Evolutionary conservation across 2,888 invertebrate species (phyloP).

Genomic region (Euclidia mi): DNA sequence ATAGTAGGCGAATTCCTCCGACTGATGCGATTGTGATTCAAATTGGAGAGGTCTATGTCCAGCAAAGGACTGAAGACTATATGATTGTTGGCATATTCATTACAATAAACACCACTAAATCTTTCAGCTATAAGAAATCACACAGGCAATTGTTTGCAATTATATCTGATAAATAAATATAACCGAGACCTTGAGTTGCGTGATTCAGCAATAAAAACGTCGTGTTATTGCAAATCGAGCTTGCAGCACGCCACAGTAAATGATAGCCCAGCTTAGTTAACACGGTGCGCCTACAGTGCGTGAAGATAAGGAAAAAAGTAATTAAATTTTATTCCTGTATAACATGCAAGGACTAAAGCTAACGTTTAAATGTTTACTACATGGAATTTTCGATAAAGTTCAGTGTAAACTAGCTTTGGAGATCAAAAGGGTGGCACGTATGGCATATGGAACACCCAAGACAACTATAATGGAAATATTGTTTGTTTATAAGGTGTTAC

Average conservation of each 20-base stretch:
- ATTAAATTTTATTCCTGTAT: conserved; percentile 34
- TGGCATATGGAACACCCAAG: conserved; percentile 45
- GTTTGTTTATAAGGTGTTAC: conserved; percentile 32
- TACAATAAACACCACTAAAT: too few species aligned
- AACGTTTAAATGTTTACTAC: conserved; percentile 27
- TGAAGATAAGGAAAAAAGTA: conserved; percentile 38
- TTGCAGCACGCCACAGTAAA: conserved; percentile 1
- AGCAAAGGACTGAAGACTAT: too few species aligned
- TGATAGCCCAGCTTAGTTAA: conserved; percentile 34
- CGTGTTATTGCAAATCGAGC: too few species aligned
- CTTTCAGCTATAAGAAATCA: too few species aligned
- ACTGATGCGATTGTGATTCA: too few species aligned
- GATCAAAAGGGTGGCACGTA: conserved; percentile 45
- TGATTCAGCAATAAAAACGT: too few species aligned
- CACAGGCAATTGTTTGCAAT: too few species aligned
- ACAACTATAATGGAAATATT: conserved; percentile 36
- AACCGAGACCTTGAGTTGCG: too few species aligned
- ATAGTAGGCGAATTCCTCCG: too few species aligned
- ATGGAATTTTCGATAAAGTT: conserved; percentile 34
- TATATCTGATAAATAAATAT: too few species aligned
- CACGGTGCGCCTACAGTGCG: conserved; percentile 12
- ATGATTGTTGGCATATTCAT: too few species aligned
- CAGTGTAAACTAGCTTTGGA: conserved; percentile 28
- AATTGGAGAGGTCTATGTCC: too few species aligned
- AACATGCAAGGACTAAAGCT: conserved; percentile 22